Evolutionary conservation across 2,888 invertebrate species (phyloP), one percentile per base, ranked within the genome.

Genomic region (Gisinianus flammeolus): DNA sequence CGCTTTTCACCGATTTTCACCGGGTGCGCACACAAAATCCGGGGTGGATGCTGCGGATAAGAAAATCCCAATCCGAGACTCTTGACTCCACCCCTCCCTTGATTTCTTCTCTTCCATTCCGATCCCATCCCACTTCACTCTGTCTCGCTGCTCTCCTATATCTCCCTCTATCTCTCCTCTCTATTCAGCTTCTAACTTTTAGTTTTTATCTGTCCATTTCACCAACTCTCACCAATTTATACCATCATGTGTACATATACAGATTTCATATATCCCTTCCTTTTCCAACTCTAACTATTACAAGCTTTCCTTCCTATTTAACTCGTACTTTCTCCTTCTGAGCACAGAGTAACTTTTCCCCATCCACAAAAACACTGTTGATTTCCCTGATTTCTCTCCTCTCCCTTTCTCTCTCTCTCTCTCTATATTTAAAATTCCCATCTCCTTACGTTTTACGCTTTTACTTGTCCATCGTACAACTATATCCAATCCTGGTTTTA

Each of bases 1-100:
- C 81, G 82, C 84, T 81, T 83, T 83, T 82, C 83, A 80, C 81
- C 81, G 84, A 84, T 84, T 84, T 77, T 82, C 83, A 82, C 81
- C 83, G 82, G 81, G 82, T 81, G 82, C 79, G 83, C 83, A 80
- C 81, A 81, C 66, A 74, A 82, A 82, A 83, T 82, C 82, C 83
- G 81, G 83, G 82, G 82, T 83, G 83, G 84, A 83, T 83, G 84
- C 81, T 84, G 83, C 79, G 81, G 82, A 81, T 79, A 83, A 81
- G 82, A 79, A 83, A 84, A 84, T 83, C 84, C 84, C 81, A 82
- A 83, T 82, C 82, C 80, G 78, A 81, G 80, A 82, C 79, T 81
- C 70, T 58, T 78, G 77, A 81, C 84, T 84, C 84, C 84, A 80
- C 84, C 84, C 67, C 67, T 67, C 67, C 67, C 67, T 67, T 67